Evolutionary conservation across 2,113 vertebrate genomes (phyloP).

Genomic region (Colius striatus): DNA sequence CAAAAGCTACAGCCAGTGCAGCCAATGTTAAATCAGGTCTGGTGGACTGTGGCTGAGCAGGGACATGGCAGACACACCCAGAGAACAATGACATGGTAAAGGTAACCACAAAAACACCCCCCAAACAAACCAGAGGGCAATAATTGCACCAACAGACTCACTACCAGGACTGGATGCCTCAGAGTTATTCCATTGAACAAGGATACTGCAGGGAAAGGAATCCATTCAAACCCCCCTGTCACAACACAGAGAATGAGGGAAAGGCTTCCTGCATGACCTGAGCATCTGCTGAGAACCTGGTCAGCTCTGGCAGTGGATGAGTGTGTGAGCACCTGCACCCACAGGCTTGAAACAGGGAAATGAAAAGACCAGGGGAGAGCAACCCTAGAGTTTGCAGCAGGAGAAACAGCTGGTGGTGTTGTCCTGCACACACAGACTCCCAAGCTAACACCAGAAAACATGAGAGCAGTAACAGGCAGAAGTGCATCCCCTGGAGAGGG

Average conservation of each 20-base stretch:
- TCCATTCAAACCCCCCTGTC: neutral
- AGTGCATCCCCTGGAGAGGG: neutral
- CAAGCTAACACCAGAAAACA: neutral
- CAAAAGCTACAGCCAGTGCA: neutral
- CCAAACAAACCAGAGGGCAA: neutral
- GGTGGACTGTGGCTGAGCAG: neutral
- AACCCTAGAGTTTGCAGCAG: neutral
- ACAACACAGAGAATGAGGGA: neutral
- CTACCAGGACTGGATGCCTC: neutral
- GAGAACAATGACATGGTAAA: neutral
- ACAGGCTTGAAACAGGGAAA: neutral
- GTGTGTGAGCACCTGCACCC: neutral
- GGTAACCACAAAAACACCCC: neutral
- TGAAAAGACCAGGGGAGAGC: neutral
- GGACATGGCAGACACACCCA: neutral
- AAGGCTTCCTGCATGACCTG: neutral
- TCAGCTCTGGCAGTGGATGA: neutral
- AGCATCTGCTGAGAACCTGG: neutral
- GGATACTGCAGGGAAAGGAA: neutral
- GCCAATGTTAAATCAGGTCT: neutral
- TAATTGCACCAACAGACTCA: neutral
- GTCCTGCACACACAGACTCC: neutral
- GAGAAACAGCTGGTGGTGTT: neutral
- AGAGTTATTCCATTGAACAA: neutral
- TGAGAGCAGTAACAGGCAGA: neutral